Conservation (phyloP, 1,140 invertebrate genomes). For the Drosophila sulfurigaster region DNA sequence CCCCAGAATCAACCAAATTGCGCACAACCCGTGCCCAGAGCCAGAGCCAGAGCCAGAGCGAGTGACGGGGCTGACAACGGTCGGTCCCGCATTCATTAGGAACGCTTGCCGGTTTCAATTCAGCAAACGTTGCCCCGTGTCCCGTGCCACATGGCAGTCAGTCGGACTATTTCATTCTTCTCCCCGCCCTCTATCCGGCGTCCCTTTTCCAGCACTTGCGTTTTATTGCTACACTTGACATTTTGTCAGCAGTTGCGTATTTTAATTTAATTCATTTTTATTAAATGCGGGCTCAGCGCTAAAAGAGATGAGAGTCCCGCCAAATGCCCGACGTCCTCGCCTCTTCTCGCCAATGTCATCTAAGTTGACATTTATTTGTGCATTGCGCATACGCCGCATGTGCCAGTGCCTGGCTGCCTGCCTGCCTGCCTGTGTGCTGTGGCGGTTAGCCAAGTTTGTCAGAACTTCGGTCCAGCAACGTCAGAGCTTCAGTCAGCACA, state of each 20-base stretch:
- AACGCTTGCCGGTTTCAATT: constrained; percentile 52
- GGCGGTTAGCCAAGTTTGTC: constrained; percentile 80
- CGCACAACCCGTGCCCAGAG: not conserved
- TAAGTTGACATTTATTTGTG: constrained; percentile 82
- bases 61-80: constrained; percentile 19
- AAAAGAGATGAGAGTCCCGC: constrained; percentile 29
- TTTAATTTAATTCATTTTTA: constrained; percentile 81
- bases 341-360: constrained; percentile 30
- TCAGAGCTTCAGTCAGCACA: not conserved
- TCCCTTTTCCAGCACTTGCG: constrained; percentile 47
- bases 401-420: constrained; percentile 45
- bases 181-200: too few species aligned
- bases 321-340: not conserved
- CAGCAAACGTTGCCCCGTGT: constrained; percentile 29
- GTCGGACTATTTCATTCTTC: not conserved
- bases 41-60: too few species aligned
- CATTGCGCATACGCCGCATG: constrained; percentile 77
- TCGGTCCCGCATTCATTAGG: constrained; percentile 79
- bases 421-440: constrained; percentile 29
- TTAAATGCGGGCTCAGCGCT: constrained; percentile 73
- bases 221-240: constrained; percentile 83
- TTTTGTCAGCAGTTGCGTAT: constrained; percentile 80
- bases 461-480: constrained; percentile 59
- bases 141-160: not conserved
- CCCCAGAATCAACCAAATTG: not conserved